These are phyloP conservation scores for Ophioninae sp. DNA, from an alignment of 2,888 invertebrate genomes.

Conservation along the genomic window DNA sequence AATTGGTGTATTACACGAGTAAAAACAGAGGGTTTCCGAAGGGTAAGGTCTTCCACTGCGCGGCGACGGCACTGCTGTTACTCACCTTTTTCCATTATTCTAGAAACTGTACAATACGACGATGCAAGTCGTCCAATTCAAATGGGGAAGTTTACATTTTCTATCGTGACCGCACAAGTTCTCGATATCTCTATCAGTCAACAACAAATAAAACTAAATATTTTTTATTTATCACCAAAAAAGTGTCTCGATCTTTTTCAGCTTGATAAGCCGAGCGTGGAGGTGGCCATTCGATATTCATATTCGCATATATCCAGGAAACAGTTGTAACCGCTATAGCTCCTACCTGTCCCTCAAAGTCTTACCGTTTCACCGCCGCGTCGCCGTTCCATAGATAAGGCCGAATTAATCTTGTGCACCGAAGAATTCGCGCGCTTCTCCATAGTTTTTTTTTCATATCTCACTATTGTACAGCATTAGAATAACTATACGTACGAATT, in stretches of 20 bases:
- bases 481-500: conserved; percentile 32
- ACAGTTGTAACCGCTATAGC: background rate
- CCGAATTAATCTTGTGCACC: conserved; percentile 28
- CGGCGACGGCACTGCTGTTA: no score
- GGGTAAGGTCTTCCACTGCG: no score
- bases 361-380: background rate
- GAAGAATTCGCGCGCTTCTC: conserved; percentile 14
- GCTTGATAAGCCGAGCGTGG: background rate
- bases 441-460: conserved; percentile 6
- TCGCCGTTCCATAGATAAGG: conserved; percentile 25
- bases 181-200: no score
- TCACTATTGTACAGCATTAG: background rate
- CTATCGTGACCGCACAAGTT: no score
- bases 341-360: background rate
- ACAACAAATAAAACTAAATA: no score
- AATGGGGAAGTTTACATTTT: no score
- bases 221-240: no score
- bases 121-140: no score
- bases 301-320: background rate
- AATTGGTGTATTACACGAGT: no score
- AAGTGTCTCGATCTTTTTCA: background rate
- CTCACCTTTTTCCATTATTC: no score
- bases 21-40: no score
- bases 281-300: background rate
- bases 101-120: no score